Conservation (phyloP, 2,113 vertebrate genomes). For the Phrynocephalus versicolor region DNA sequence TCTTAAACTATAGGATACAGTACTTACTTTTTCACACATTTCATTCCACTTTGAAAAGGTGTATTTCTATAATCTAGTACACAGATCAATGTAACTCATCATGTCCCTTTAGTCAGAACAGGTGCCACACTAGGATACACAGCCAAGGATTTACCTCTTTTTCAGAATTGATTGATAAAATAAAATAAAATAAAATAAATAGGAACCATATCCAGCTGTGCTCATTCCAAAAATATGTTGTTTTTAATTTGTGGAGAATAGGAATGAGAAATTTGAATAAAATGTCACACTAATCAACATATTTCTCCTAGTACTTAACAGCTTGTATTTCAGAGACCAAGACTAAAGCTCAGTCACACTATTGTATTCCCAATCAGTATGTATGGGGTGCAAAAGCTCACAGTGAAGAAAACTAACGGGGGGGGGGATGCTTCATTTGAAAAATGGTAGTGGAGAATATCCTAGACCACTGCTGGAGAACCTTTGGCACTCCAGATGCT, state of each 20-base stretch:
- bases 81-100: neutral
- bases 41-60: neutral
- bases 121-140: accelerated
- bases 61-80: neutral
- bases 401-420: too few species aligned
- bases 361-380: too few species aligned
- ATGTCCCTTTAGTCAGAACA: neutral
- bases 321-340: too few species aligned
- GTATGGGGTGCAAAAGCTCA: too few species aligned
- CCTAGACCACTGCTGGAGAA: too few species aligned
- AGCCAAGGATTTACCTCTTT: neutral
- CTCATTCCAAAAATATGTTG: accelerated
- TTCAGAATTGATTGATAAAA: too few species aligned
- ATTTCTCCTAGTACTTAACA: neutral
- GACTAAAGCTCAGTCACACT: too few species aligned
- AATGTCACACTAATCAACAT: neutral
- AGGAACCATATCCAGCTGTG: too few species aligned
- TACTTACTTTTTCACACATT: neutral
- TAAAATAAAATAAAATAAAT: too few species aligned
- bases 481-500: too few species aligned
- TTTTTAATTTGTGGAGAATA: accelerated
- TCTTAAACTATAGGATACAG: neutral
- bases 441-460: too few species aligned
- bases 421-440: too few species aligned
- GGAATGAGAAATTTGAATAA: neutral